Percentiles rank a stretch among this genome's conserved stretches.
Evolutionary conservation across 2,797 vertebrate species (phyloP).

Genomic region (Anguilla megastoma): DNA sequence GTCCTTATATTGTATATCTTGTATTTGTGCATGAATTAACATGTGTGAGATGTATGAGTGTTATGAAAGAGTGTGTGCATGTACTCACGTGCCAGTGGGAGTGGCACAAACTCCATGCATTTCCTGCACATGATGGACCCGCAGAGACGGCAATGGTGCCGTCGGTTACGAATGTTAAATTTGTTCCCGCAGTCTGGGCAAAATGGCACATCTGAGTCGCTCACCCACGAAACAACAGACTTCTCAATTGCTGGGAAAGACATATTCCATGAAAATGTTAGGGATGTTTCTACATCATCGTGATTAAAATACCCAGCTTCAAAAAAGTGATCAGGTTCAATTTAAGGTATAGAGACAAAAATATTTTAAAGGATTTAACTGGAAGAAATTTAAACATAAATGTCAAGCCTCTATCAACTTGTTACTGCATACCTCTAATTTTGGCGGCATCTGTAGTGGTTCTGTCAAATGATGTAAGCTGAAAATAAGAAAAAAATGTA

Average conservation of each 20-base stretch:
- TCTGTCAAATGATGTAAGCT: constrained; percentile 96
- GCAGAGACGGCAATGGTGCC: constrained; percentile 96
- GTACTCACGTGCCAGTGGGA: constrained; percentile 86
- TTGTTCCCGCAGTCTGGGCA: constrained; percentile 96
- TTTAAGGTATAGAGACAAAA: not conserved
- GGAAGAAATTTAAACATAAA: not conserved
- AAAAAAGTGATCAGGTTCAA: not conserved
- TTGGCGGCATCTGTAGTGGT: constrained; percentile 84
- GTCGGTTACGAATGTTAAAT: constrained; percentile 90
- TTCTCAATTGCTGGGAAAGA: constrained; percentile 85
- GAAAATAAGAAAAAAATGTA: constrained; percentile 41
- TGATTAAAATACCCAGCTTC: not conserved
- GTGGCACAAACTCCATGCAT: constrained; percentile 88
- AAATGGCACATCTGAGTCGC: constrained; percentile 93
- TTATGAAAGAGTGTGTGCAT: not conserved
- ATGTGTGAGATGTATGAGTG: not conserved
- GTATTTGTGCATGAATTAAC: not conserved
- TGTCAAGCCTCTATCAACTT: too few species aligned
- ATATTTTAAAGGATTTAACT: not conserved
- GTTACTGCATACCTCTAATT: constrained; percentile 83
- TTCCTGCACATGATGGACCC: constrained; percentile 97
- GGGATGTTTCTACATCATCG: not conserved
- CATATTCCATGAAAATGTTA: not conserved
- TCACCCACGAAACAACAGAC: constrained; percentile 95
- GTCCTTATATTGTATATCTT: not conserved